Evolutionary conservation across 2,113 vertebrate genomes (phyloP).

Genomic region (Peucedramus taeniatus): DNA sequence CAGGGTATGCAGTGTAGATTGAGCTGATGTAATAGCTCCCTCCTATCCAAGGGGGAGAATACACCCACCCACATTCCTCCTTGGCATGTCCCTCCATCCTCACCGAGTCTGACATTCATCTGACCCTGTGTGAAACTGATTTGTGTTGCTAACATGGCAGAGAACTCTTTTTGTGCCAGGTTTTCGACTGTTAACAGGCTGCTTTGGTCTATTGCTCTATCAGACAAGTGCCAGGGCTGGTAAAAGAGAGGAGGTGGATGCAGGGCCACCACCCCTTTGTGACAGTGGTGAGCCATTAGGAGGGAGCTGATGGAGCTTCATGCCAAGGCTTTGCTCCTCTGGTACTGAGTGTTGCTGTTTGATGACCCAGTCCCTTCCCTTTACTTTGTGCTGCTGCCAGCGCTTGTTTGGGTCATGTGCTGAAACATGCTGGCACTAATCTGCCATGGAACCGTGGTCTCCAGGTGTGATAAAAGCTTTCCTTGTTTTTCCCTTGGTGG

Average conservation of each 20-base stretch:
- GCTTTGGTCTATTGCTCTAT: neutral
- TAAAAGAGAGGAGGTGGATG: neutral
- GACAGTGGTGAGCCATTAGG: neutral
- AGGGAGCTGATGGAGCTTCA: neutral
- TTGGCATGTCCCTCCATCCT: neutral
- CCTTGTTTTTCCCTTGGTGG: neutral
- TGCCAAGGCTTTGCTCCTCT: neutral
- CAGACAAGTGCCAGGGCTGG: neutral
- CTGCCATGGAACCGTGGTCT: neutral
- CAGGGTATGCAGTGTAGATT: neutral
- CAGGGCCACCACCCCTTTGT: neutral
- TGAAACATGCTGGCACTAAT: rapidly evolving
- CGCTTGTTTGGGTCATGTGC: neutral
- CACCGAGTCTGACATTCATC: neutral
- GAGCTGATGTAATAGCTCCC: neutral
- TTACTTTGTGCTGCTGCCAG: neutral
- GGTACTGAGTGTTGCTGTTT: neutral
- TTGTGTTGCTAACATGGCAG: neutral
- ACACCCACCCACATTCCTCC: neutral
- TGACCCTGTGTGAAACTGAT: neutral
- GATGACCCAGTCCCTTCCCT: neutral
- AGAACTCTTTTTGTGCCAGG: neutral
- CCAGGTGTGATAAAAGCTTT: neutral
- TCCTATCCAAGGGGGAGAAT: neutral
- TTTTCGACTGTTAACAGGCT: neutral